Evolutionary conservation across 2,797 vertebrate genomes (phyloP).

Genomic region (Muscicapa striata): DNA sequence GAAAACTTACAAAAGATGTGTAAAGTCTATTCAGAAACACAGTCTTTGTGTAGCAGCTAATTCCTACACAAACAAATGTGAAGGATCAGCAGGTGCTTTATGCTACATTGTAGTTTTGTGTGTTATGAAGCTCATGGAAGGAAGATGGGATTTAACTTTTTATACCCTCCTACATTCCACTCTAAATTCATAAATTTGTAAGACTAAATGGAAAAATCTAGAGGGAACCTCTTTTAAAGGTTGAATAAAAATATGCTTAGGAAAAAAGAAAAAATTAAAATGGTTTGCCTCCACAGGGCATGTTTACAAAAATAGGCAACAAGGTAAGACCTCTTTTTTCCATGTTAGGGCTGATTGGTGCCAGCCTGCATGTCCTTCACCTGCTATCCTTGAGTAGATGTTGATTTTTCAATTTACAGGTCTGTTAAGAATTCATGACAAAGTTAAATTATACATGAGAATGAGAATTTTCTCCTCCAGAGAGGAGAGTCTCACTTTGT

Average conservation of each 20-base stretch:
- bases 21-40: neutral
- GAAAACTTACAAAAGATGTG: neutral
- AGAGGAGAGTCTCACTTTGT: neutral
- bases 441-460: conserved; percentile 38
- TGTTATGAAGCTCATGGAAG: neutral
- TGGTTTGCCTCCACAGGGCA: neutral
- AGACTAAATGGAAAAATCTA: neutral
- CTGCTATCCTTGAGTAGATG: conserved; percentile 6
- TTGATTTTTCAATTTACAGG: conserved; percentile 51
- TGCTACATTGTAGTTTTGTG: neutral
- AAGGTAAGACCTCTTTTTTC: neutral
- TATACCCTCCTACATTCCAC: neutral
- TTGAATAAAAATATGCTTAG: neutral
- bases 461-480: neutral
- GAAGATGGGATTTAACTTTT: neutral
- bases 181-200: neutral
- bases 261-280: neutral
- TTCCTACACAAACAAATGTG: neutral
- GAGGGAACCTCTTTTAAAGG: neutral
- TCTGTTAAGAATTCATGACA: conserved; percentile 50
- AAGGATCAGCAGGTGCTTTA: neutral
- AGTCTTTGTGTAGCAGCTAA: neutral
- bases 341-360: neutral
- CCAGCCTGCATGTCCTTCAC: conserved; percentile 23
- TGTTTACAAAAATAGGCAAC: neutral